Base-by-base conservation (phyloP, 2,113 vertebrate genomes). In the Ctenodactylus gundi region DNA sequence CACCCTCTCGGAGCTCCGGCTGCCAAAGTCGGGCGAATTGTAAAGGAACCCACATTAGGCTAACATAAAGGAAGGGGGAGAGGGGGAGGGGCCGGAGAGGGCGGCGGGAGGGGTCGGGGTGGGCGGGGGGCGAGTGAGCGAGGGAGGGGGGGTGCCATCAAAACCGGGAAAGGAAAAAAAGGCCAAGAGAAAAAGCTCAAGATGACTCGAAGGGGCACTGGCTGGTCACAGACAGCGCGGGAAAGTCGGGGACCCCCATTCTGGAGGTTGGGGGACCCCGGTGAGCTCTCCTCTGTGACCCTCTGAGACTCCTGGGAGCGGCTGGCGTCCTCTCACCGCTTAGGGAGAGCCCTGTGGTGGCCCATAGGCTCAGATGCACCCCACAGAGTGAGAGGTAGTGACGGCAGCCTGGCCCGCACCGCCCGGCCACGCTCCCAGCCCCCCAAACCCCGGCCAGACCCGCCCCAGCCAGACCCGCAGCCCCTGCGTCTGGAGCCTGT, bases 41-140 rank as follows among this genome's bases (percentile, higher is more conserved):
- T 96, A 96, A 97, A 97, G 94, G 70, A 94, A 41, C 93, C 91
- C 91, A 82, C 73, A 92, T 97, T 94, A 96, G 92, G 95, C 62
- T 95, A 97, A 97, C 95, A 96, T 96, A 97, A 97, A 95, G 91
- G 91, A 94, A 93, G 94, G 94, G 91, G 94, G 82, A 34, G 90
- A 51, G 44, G 7, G 3, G 34, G 55, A 88, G 70, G 77, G 87
- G 95, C 17, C 53, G 86, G n/a, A 85, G 82, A 64, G 60, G 64
- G 58, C 53, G 41, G 81, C 9, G 39, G 17, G n/a, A 39, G 57
- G 67, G 64, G 27, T 44, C 1, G 11, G 34, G 17, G 3, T 25
- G 34, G 18, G 77, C 36, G 44, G 9, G 67, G 46, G 25, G 58
- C 18, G 73, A 41, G 12, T 44, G 65, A 84, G 58, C 62, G 49